Evolutionary conservation across 2,797 vertebrate species (phyloP), one percentile per base, ranked within the genome.

Genomic region (Gallinago solitaria): DNA sequence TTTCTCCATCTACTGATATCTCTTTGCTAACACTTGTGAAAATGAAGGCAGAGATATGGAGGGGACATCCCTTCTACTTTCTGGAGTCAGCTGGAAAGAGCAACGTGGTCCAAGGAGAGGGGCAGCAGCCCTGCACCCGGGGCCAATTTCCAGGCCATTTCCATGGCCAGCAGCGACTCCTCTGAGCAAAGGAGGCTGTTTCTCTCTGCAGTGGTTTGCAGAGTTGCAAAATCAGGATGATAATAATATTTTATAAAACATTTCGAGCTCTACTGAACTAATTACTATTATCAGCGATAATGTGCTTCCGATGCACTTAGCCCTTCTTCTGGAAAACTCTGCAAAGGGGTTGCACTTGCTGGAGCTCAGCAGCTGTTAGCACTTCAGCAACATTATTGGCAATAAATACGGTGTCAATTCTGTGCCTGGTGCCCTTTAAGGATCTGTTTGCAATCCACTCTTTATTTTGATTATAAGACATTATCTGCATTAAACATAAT

Each of bases 401-500:
- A 92, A 93, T 84, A 92, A 93, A 95, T 82, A 89, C 48, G 59
- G 94, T 30, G 33, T 78, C 57, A 82, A 47, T 95, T 48, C 64
- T 88, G 89, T 33, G 96, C 53, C 80, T 79, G 21, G 70, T 91
- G 73, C 83, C 87, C 94, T 96, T 95, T 95, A 56, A 64, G 67
- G 87, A 93, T 93, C 93, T 95, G 83, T 95, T 95, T 83, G 91
- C 83, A 80, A 94, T 90, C 85, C 78, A 28, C 93, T 95, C 90
- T 87, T 85, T 88, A 90, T 96, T 97, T 97, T 90, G 92, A 97
- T 96, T 97, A 80, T 92, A 94, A 96, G 86, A 96, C 54, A 95
- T 94, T 94, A 97, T 45, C 89, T 94, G 95, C 87, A 93, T 93
- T 93, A 83, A 90, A 93, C 89, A 81, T 90, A 96, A 95, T 97